These are phyloP conservation scores for Pyrocoelia pectoralis DNA, from an alignment of 2,888 invertebrate species.

Conservation along the genomic window DNA sequence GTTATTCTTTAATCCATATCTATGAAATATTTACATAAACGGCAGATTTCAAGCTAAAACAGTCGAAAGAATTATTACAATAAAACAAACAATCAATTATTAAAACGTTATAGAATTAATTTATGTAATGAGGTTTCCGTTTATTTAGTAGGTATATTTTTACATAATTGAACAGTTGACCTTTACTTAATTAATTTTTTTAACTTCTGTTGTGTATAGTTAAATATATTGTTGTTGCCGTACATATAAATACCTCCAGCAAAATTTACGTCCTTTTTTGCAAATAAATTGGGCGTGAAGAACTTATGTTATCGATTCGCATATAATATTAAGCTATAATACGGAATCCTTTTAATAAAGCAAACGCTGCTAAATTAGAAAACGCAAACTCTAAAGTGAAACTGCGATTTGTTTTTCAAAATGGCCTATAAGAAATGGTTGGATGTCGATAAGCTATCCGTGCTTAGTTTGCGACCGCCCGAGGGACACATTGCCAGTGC, in stretches of 20 bases:
- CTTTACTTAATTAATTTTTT: no score
- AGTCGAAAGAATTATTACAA: no score
- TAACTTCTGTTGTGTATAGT: no score
- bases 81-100: no score
- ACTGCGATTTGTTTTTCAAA: slow-evolving; percentile 31
- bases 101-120: no score
- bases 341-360: slow-evolving; percentile 17
- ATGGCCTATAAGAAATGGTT: slow-evolving; percentile 30
- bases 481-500: slow-evolving; percentile 40
- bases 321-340: slow-evolving; percentile 15
- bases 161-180: no score
- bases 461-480: slow-evolving; percentile 38
- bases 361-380: slow-evolving; percentile 16
- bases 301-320: slow-evolving; percentile 4
- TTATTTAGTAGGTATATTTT: no score
- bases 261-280: neutral
- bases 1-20: no score
- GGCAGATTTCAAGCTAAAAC: no score
- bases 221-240: neutral
- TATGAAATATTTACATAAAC: no score
- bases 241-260: neutral
- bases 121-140: no score
- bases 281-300: neutral
- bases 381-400: slow-evolving; percentile 20
- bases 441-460: slow-evolving; percentile 36